Percentiles rank a stretch among this genome's conserved stretches.
These are phyloP conservation scores for Bhutanitis thaidina DNA, from an alignment of 2,888 invertebrate species.

Conservation along the genomic window DNA sequence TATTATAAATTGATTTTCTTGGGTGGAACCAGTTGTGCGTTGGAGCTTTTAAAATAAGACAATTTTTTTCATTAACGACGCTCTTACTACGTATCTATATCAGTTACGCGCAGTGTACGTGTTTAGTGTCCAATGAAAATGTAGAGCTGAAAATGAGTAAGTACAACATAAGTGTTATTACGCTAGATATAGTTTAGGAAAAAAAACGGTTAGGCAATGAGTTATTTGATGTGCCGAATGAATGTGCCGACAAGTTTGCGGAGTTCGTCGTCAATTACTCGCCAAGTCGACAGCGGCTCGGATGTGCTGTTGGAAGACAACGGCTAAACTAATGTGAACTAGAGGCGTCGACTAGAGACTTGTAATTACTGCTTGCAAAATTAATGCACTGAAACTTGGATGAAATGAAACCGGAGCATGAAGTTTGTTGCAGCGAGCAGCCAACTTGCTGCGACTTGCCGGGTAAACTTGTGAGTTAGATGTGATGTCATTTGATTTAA, in stretches of 20 bases:
- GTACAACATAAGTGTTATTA: too few relatives aligned
- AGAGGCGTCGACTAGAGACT: slow-evolving; percentile 67
- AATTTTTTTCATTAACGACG: too few relatives aligned
- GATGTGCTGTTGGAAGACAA: slow-evolving; percentile 56
- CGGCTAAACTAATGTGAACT: slow-evolving; percentile 70
- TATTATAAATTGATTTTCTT: too few relatives aligned
- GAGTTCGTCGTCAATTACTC: slow-evolving; percentile 61
- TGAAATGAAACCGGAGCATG: slow-evolving; percentile 72
- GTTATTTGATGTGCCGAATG: too few relatives aligned
- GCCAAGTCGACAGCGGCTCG: slow-evolving; percentile 48
- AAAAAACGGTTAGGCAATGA: too few relatives aligned
- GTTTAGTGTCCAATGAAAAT: too few relatives aligned
- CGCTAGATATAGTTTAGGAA: too few relatives aligned
- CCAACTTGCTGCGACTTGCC: slow-evolving; percentile 43
- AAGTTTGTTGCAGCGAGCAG: slow-evolving; percentile 51
- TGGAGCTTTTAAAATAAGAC: too few relatives aligned
- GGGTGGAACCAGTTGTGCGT: too few relatives aligned
- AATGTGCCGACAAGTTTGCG: slow-evolving; percentile 60
- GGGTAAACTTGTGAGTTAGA: slow-evolving; percentile 46
- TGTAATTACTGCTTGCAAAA: slow-evolving; percentile 77
- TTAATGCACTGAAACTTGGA: slow-evolving; percentile 75
- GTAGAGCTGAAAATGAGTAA: too few relatives aligned
- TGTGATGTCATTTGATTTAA: slow-evolving; percentile 34
- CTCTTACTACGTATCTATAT: too few relatives aligned
- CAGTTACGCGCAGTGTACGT: too few relatives aligned